Evolutionary conservation across 2,797 vertebrate genomes (phyloP), one percentile per base, ranked within the genome.

Genomic region (Enteromius mattozi): DNA sequence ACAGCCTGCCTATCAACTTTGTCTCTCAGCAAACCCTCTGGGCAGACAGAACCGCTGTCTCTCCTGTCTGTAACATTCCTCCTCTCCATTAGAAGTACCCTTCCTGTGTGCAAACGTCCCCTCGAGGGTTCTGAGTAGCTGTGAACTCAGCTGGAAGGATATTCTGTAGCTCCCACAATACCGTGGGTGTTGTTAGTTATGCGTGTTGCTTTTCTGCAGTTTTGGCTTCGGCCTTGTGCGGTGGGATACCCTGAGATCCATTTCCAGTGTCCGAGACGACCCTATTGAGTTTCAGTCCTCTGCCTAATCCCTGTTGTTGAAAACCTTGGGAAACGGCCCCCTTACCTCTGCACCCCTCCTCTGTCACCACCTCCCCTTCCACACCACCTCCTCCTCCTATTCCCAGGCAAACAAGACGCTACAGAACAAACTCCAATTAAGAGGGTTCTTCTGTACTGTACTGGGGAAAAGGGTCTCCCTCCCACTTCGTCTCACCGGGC

Each of bases 371-470:
- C 59, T 81, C 47, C 84, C 85, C 56, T 65, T 82, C 19, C 19
- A 68, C 84, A 56, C 79, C n/a, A 30, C 80, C 66, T 71, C 83
- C 80, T 70, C 42, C 59, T 83, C 10, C 59, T 33, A 92, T 95
- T 94, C 93, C 91, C 92, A 93, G 91, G 92, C 80, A 94, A 94
- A 94, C 92, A 94, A 94, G 91, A 92, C 88, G 85, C 92, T 86
- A 87, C 87, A 90, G 92, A 93, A 94, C 93, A 94, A 94, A 93
- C 92, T 92, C 93, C 93, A 95, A 95, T 95, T 95, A 94, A 94
- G 92, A 93, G 82, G 88, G 92, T 85, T 92, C 90, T 92, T 93
- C 91, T 93, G 91, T 93, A 94, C 92, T 94, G 93, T 94, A 93
- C 93, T 47, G 66, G 79, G 90, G 89, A 91, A 84, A 71, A 80